These are phyloP conservation scores for Lacerta agilis DNA, from an alignment of 2,797 vertebrate species.

Conservation along the genomic window DNA sequence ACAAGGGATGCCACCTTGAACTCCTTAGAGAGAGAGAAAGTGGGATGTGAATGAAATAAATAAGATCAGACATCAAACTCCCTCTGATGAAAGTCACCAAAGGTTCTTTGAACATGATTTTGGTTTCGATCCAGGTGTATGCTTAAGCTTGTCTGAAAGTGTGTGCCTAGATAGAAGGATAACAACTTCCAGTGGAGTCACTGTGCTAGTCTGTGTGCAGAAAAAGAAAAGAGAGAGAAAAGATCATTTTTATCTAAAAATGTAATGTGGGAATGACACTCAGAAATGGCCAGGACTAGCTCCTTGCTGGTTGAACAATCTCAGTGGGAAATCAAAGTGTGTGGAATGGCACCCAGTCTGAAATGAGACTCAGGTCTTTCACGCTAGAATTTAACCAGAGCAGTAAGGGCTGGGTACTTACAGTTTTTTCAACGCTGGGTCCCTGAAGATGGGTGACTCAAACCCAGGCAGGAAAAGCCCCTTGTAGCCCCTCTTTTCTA, in stretches of 20 bases:
- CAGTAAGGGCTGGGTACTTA: slow-evolving; percentile 76
- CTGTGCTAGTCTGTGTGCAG: background rate
- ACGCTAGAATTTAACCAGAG: background rate
- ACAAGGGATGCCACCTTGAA: no score
- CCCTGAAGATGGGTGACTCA: slow-evolving; percentile 77
- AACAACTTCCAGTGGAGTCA: background rate
- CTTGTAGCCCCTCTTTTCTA: slow-evolving; percentile 88
- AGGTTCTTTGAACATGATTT: background rate
- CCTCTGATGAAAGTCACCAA: background rate
- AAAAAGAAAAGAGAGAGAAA: background rate
- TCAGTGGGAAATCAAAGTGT: background rate
- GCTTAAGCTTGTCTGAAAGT: background rate
- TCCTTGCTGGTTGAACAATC: background rate
- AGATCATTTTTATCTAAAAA: background rate
- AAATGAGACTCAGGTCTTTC: background rate
- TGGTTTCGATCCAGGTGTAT: no score
- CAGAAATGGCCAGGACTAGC: background rate
- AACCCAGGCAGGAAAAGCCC: slow-evolving; percentile 94
- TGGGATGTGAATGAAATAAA: no score
- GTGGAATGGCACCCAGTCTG: no score
- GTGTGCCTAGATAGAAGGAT: background rate
- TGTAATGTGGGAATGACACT: background rate
- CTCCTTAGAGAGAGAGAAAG: no score
- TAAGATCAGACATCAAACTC: background rate
- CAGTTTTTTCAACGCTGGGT: slow-evolving; percentile 86